phyloP scores from a whole-genome alignment of 2,888 invertebrate genomes.

The Rhogogaster chlorosoma region DNA sequence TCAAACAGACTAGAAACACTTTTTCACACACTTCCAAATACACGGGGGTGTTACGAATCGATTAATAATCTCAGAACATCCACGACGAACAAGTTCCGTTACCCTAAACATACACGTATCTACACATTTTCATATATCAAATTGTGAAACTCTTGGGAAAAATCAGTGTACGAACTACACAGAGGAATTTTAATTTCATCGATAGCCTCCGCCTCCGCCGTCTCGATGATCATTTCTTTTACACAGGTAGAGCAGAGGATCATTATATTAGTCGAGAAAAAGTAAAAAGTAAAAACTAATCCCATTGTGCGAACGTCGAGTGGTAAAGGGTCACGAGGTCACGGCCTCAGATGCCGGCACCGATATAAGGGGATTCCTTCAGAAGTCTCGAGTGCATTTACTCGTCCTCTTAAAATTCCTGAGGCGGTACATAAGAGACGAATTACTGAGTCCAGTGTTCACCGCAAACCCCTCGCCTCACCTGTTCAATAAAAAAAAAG shows the following conservation, averaged over 20 bases:
- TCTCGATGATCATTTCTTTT: neutral
- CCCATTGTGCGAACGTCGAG: conserved; percentile 21
- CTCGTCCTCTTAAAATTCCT: conserved; percentile 53
- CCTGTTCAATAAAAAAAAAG: neutral
- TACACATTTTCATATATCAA: neutral
- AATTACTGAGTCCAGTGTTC: neutral
- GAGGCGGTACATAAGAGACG: conserved; percentile 11
- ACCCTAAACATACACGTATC: neutral
- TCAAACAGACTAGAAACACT: neutral
- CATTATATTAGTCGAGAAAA: neutral
- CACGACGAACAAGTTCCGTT: neutral
- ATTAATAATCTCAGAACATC: conserved; percentile 25
- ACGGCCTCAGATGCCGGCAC: conserved; percentile 37
- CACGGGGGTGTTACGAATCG: neutral
- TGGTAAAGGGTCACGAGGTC: conserved; percentile 16
- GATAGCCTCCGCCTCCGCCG: neutral
- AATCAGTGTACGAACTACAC: neutral
- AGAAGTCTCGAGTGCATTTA: conserved; percentile 48
- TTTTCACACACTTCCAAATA: neutral
- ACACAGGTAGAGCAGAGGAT: neutral
- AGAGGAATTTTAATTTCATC: neutral
- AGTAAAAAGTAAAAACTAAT: conserved; percentile 1
- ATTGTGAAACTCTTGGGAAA: no score
- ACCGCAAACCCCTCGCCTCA: neutral
- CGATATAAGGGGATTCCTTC: conserved; percentile 27